Percentiles rank a stretch among this genome's conserved stretches.
These are phyloP conservation scores for Oenanthe oenanthe DNA, from an alignment of 2,113 vertebrate species.

Conservation along the genomic window DNA sequence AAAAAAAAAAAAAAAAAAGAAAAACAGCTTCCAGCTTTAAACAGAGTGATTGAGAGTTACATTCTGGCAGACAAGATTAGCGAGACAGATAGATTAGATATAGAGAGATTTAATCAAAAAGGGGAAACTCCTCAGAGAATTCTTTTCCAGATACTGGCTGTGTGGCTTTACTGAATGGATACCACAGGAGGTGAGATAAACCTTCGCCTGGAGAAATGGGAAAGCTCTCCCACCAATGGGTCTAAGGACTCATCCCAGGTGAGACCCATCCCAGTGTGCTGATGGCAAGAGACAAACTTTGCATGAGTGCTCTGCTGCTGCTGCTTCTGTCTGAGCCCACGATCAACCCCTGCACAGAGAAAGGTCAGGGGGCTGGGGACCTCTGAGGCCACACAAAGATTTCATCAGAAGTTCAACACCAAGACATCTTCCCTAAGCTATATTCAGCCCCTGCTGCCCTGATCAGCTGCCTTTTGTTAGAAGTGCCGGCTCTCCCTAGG, in stretches of 20 bases:
- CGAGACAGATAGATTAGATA: background rate
- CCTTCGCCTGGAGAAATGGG: background rate
- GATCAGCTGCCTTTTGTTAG: slow-evolving; percentile 78
- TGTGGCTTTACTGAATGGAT: background rate
- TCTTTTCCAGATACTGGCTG: background rate
- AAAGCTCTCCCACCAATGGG: background rate
- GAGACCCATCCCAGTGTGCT: accelerated
- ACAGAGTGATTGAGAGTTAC: background rate
- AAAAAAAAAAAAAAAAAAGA: background rate
- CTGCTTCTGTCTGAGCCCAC: background rate
- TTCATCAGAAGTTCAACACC: slow-evolving; percentile 25
- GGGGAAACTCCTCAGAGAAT: background rate
- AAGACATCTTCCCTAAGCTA: slow-evolving; percentile 67
- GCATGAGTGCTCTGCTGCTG: background rate
- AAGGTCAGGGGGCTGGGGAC: background rate
- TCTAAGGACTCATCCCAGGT: background rate
- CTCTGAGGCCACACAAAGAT: slow-evolving; percentile 21
- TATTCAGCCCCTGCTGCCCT: slow-evolving; percentile 44
- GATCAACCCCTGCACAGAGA: background rate
- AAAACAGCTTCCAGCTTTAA: background rate
- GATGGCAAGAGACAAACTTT: background rate
- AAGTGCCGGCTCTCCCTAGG: slow-evolving; percentile 38
- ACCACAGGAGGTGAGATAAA: background rate
- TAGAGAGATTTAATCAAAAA: background rate
- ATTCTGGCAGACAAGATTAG: background rate